Percentiles rank a stretch among this genome's conserved stretches.
phyloP scores from a whole-genome alignment of 2,888 invertebrate genomes.

The Iselma pallidipennis region DNA sequence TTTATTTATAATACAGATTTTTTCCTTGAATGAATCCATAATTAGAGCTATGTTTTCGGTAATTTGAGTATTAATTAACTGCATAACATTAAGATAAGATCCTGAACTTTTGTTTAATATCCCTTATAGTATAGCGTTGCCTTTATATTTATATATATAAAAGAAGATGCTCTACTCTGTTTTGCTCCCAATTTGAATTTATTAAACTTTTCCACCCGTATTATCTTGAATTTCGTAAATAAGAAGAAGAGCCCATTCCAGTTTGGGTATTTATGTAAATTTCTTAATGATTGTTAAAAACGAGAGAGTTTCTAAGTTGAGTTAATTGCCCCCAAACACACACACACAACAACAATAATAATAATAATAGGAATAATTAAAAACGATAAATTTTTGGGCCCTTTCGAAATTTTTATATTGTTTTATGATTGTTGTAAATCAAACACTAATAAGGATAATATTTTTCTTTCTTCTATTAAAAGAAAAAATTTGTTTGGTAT shows the following conservation, averaged over 20 bases:
- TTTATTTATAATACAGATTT: neutral
- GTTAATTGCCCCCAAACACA: slow-evolving; percentile 25
- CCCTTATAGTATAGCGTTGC: slow-evolving; percentile 23
- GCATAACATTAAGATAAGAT: slow-evolving; percentile 47
- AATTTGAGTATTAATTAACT: slow-evolving; percentile 50
- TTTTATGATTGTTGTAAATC: neutral
- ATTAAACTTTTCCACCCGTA: slow-evolving; percentile 38
- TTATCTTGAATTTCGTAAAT: slow-evolving; percentile 37
- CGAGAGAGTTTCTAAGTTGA: slow-evolving; percentile 31
- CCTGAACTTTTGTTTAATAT: slow-evolving; percentile 35
- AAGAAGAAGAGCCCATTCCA: slow-evolving; percentile 21
- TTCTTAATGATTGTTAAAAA: slow-evolving; percentile 36
- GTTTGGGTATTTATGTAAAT: slow-evolving; percentile 40
- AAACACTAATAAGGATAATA: neutral
- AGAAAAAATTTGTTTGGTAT: too few species aligned
- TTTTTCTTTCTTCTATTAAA: too few species aligned
- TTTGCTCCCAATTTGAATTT: slow-evolving; percentile 38
- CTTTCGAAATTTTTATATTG: neutral
- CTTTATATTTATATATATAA: slow-evolving; percentile 1
- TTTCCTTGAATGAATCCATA: slow-evolving; percentile 44
- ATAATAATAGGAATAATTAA: too few species aligned
- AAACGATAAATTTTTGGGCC: neutral
- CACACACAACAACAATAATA: too few species aligned
- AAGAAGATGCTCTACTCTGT: neutral
- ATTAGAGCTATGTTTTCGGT: slow-evolving; percentile 47